These are phyloP conservation scores for Monopterus albus DNA, from an alignment of 2,113 vertebrate species.

Conservation along the genomic window DNA sequence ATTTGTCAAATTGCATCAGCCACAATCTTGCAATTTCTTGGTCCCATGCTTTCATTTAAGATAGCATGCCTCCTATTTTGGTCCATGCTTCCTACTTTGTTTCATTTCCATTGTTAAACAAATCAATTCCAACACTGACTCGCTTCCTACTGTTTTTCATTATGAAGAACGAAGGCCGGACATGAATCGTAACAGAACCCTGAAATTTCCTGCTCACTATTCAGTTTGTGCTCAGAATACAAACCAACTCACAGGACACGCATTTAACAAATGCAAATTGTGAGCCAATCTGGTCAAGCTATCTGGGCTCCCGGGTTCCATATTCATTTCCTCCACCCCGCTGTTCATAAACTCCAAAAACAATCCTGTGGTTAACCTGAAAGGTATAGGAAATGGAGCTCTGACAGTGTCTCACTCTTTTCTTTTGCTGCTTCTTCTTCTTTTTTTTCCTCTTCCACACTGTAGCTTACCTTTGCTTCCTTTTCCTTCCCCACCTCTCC, in stretches of 20 bases:
- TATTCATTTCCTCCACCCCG: constrained; percentile 73
- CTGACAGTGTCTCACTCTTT: constrained; percentile 58
- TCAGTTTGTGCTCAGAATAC: constrained; percentile 78
- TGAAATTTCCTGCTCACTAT: constrained; percentile 79
- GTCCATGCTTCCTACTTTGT: constrained; percentile 76
- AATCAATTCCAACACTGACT: constrained; percentile 80
- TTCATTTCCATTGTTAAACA: constrained; percentile 82
- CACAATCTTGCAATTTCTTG: constrained; percentile 74
- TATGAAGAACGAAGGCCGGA: constrained; percentile 74
- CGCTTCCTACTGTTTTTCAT: constrained; percentile 81
- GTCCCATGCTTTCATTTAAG: constrained; percentile 70
- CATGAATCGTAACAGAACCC: constrained; percentile 77
- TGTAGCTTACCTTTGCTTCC: constrained; percentile 70
- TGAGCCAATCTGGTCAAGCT: constrained; percentile 71
- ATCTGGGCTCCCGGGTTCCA: constrained; percentile 61
- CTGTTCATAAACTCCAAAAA: constrained; percentile 70
- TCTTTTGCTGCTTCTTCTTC: constrained; percentile 32
- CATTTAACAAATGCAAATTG: constrained; percentile 80
- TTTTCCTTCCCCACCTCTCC: constrained; percentile 46
- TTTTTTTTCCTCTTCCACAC: constrained; percentile 64
- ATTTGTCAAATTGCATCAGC: constrained; percentile 74
- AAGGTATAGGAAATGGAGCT: constrained; percentile 68
- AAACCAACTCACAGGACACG: constrained; percentile 70
- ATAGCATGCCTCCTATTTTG: constrained; percentile 72
- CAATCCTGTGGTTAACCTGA: constrained; percentile 65